Percentiles rank a stretch among this genome's conserved stretches.
Conservation (phyloP, 2,888 invertebrate genomes). For the Pammene aurita region DNA sequence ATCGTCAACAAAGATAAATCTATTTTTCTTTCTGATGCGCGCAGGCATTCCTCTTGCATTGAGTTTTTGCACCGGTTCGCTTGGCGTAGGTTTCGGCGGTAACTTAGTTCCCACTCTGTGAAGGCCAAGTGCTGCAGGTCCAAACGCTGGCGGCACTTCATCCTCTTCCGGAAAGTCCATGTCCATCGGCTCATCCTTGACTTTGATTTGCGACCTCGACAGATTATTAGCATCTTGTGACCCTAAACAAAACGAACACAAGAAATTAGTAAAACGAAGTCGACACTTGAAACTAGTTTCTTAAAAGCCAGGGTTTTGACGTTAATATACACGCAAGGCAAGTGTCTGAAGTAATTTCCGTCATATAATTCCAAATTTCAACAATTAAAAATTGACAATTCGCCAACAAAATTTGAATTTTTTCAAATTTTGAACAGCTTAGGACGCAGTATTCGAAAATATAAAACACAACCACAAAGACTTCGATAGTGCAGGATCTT, state of each 20-base stretch:
- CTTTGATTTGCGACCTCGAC: constrained; percentile 61
- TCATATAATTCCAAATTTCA: constrained; percentile 54
- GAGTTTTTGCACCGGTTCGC: constrained; percentile 90
- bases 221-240: constrained; percentile 62
- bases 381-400: constrained; percentile 66
- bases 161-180: constrained; percentile 86
- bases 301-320: constrained; percentile 33
- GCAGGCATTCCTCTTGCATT: constrained; percentile 96
- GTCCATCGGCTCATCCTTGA: constrained; percentile 85
- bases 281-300: constrained; percentile 16
- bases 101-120: constrained; percentile 91
- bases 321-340: constrained; percentile 31
- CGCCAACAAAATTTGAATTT: constrained; percentile 76
- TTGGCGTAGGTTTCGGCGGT: constrained; percentile 87
- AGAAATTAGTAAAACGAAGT: constrained; percentile 31
- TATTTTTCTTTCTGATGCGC: constrained; percentile 94
- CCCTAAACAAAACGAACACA: constrained; percentile 58
- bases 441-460: constrained; percentile 47
- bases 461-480: constrained; percentile 40
- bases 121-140: constrained; percentile 90
- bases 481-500: constrained; percentile 40
- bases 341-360: constrained; percentile 39
- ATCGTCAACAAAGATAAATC: constrained; percentile 94
- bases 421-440: constrained; percentile 82
- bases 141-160: constrained; percentile 87